Base-by-base conservation (phyloP, 2,888 invertebrate species). In the Criorhina ranunculi region DNA sequence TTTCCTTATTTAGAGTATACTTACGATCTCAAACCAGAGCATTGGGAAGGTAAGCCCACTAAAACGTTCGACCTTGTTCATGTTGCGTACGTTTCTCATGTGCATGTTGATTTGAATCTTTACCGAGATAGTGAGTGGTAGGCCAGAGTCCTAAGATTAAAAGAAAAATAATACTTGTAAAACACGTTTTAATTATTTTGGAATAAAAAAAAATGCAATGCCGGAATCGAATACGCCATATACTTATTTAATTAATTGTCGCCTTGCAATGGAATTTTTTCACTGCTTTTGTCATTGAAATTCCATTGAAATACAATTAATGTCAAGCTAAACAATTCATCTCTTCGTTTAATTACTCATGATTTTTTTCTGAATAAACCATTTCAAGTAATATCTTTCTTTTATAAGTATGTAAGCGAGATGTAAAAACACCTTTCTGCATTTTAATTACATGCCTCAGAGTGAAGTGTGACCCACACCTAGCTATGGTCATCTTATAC, bases 11-110 rank as follows among this genome's bases (percentile, higher is more conserved):
- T 42, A 19, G 0, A 35, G 7, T 64, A 15, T 11, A 81, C 96
- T 96, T 94, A 97, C 97, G 90, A 96, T 96, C 93, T 97, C 97
- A 87, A 96, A 96, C 97, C 97, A 98, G 3, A 97, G 92, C 89
- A 97, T 92, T 0, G 98, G 98, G 3, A 97, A 92, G 9, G 96
- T 94, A 90, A 96, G 92, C 87, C 96, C 93, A 64, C 95, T 93
- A 89, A 97, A 96, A 70, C 92, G 93, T 1, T 93, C 94, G 0
- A 94, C 94, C 88, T 95, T 94, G 0, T 94, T 93, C 88, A 96
- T 95, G 5, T 91, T 90, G 1, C 93, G 92, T 57, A 97, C 93
- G 89, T 96, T 94, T 24, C 94, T 94, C 33, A 97, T 92, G 0
- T 95, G 96, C 95, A 97, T 95, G 91, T 97, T 97, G 89, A 97